phyloP scores from a whole-genome alignment of 2,888 invertebrate genomes.

The Eulithis testata region DNA sequence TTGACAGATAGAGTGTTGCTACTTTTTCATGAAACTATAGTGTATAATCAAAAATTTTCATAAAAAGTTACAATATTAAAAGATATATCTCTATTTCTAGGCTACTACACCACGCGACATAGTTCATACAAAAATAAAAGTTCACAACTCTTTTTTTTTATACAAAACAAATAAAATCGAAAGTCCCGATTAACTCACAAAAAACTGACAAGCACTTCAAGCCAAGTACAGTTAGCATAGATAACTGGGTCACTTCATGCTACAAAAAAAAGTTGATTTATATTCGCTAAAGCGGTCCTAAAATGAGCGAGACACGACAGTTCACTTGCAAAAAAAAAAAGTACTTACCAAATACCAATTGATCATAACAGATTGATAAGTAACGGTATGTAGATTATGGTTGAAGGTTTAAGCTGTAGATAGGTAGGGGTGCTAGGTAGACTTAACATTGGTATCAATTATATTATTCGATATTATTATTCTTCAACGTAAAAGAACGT shows the following conservation, averaged over 20 bases:
- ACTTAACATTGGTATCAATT: no score
- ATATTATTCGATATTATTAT: no score
- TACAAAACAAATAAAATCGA: not conserved
- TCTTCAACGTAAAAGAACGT: no score
- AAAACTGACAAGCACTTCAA: slow-evolving; percentile 3
- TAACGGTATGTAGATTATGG: not conserved
- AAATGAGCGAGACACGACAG: slow-evolving; percentile 1
- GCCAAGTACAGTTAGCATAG: slow-evolving; percentile 1
- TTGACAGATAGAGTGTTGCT: no score
- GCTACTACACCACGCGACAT: no score
- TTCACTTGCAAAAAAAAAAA: slow-evolving; percentile 6
- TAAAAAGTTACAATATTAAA: no score
- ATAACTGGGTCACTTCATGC: not conserved
- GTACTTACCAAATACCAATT: not conserved
- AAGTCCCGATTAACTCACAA: not conserved
- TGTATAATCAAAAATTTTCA: no score
- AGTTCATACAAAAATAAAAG: no score
- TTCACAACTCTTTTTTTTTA: no score
- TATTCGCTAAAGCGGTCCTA: not conserved
- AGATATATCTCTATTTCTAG: no score
- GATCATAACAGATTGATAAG: not conserved
- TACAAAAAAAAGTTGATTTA: not conserved
- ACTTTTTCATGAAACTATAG: no score
- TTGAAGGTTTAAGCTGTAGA: not conserved
- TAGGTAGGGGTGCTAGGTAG: not conserved